These are phyloP conservation scores for Anguilla rostrata DNA, from an alignment of 2,113 vertebrate genomes.

Conservation along the genomic window DNA sequence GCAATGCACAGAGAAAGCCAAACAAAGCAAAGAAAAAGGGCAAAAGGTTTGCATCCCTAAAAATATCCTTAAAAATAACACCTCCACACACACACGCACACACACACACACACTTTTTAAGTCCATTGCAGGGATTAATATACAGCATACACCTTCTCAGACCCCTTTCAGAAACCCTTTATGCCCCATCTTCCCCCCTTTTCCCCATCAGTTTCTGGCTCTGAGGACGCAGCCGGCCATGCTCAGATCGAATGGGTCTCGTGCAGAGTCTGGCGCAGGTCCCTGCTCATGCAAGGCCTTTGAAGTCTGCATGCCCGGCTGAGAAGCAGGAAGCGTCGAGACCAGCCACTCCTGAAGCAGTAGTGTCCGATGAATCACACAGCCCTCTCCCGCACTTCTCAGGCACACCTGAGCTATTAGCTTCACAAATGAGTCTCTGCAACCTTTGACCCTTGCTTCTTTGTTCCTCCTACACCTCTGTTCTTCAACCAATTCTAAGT, in stretches of 20 bases:
- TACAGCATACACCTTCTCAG: constrained; percentile 40
- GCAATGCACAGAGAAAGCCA: background rate
- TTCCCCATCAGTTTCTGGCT: constrained; percentile 57
- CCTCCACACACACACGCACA: background rate
- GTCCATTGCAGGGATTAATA: constrained; percentile 49
- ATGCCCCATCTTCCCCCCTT: constrained; percentile 38
- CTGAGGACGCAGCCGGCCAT: constrained; percentile 58
- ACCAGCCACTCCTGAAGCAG: background rate
- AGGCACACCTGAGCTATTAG: constrained; percentile 63
- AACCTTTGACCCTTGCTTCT: constrained; percentile 65
- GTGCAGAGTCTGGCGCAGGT: constrained; percentile 49
- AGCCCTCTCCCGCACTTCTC: constrained; percentile 14
- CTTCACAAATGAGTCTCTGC: constrained; percentile 56
- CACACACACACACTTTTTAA: constrained; percentile 37
- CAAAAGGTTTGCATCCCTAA: background rate
- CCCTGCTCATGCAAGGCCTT: constrained; percentile 46
- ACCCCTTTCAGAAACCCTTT: background rate
- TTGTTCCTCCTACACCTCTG: constrained; percentile 27
- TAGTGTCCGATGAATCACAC: background rate
- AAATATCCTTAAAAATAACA: constrained; percentile 35
- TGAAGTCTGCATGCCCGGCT: constrained; percentile 48
- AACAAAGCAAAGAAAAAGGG: background rate
- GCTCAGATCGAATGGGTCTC: constrained; percentile 56
- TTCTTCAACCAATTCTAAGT: constrained; percentile 33
- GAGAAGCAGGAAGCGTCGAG: constrained; percentile 33